A percentile compares a stretch with the other conserved stretches of the same genome.
Evolutionary conservation across 2,888 invertebrate species (phyloP).

Genomic region (Scaptomyza parva): DNA sequence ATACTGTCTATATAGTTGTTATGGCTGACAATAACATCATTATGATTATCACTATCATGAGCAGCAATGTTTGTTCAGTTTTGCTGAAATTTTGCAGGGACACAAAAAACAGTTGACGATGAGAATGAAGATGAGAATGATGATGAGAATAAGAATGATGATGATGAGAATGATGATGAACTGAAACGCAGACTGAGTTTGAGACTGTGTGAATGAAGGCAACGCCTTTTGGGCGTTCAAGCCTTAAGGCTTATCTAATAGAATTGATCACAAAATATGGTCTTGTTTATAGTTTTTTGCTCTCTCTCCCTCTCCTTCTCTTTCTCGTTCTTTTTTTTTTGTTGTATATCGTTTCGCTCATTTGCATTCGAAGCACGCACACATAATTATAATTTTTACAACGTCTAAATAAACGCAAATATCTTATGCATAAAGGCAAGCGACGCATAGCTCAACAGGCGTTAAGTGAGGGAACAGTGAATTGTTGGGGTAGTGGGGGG

Average conservation of each 20-base stretch:
- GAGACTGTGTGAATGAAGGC: constrained; percentile 29
- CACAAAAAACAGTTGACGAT: too few species aligned
- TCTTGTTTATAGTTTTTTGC: constrained; percentile 46
- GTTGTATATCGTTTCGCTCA: too few species aligned
- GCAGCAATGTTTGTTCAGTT: constrained; percentile 61
- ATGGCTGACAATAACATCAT: constrained; percentile 34
- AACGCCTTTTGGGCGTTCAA: constrained; percentile 39
- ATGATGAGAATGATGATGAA: constrained; percentile 16
- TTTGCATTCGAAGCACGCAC: constrained; percentile 67
- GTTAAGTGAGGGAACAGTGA: neutral
- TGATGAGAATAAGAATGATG: constrained; percentile 7
- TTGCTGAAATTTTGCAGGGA: constrained; percentile 48
- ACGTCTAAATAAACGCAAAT: constrained; percentile 79
- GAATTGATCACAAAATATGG: constrained; percentile 76
- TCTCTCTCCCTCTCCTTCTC: constrained; percentile 7
- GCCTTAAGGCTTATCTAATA: constrained; percentile 65
- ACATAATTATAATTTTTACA: constrained; percentile 81
- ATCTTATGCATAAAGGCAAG: constrained; percentile 68
- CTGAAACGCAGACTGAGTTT: too few species aligned
- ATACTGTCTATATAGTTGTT: constrained; percentile 13
- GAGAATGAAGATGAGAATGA: constrained; percentile 8
- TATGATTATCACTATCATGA: constrained; percentile 41
- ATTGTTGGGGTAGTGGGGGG: neutral
- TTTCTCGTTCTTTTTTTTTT: neutral
- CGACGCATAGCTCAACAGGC: constrained; percentile 34